A percentile compares a stretch with the other conserved stretches of the same genome.
Conservation (phyloP, 2,797 vertebrate species). For the Megalops cyprinoides region DNA sequence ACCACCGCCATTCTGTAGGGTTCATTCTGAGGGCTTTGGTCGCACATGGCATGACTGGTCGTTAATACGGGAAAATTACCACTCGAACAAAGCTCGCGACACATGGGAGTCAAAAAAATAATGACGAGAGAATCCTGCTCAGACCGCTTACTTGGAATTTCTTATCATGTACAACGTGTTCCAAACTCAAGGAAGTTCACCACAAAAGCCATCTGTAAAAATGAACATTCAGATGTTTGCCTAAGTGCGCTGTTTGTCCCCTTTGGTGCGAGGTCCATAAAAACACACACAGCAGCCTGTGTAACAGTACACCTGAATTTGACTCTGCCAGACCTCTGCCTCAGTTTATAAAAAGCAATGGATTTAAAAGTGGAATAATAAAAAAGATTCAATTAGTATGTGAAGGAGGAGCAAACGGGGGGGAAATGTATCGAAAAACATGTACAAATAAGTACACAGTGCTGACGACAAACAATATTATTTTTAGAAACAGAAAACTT, state of each 20-base stretch:
- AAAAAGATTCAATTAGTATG: neutral
- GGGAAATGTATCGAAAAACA: conserved; percentile 23
- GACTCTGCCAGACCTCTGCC: conserved; percentile 6
- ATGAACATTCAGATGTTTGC: conserved; percentile 19
- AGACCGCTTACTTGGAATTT: neutral
- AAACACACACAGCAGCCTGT: conserved; percentile 21
- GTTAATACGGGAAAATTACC: neutral
- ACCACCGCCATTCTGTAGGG: neutral
- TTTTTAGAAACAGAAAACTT: conserved; percentile 67
- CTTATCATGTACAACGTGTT: neutral
- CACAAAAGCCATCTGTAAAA: neutral
- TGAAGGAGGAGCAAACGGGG: conserved; percentile 17
- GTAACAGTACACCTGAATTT: conserved; percentile 12
- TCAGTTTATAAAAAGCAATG: conserved; percentile 24
- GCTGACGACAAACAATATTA: conserved; percentile 10
- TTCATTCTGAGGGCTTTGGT: neutral
- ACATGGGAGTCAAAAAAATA: neutral
- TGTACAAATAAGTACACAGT: conserved; percentile 14
- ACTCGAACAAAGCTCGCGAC: neutral
- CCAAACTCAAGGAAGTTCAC: neutral
- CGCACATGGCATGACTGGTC: neutral
- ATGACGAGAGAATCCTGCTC: neutral
- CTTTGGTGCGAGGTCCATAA: conserved; percentile 6
- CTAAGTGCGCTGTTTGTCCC: neutral
- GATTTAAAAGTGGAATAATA: conserved; percentile 9